A percentile compares a stretch with the other conserved stretches of the same genome.
Evolutionary conservation across 2,888 invertebrate genomes (phyloP).

Genomic region (Orthosia incerta): DNA sequence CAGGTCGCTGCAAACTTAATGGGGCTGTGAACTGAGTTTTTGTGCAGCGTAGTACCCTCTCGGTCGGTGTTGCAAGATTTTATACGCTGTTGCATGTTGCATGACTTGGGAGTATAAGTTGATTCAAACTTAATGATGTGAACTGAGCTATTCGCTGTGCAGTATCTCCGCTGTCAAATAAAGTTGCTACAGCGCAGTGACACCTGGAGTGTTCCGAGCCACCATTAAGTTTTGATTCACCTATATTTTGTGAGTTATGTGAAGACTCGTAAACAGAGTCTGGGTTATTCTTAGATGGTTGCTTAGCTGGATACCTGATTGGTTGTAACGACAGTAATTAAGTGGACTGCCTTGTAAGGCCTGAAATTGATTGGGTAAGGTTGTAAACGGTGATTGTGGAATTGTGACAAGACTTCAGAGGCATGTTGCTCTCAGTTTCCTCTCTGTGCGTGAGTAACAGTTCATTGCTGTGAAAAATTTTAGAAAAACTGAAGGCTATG

Average conservation of each 20-base stretch:
- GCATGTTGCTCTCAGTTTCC: not conserved
- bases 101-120: too few relatives aligned
- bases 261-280: conserved; percentile 47
- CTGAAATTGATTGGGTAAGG: conserved; percentile 1
- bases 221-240: not conserved
- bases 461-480: not conserved
- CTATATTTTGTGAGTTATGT: conserved; percentile 16
- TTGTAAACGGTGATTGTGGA: conserved; percentile 15
- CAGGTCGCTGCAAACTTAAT: not conserved
- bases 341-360: conserved; percentile 36
- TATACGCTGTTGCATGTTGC: too few relatives aligned
- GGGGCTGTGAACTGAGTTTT: not conserved
- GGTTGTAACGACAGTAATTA: conserved; percentile 17
- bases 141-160: too few relatives aligned
- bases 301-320: conserved; percentile 14
- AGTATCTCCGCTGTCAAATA: too few relatives aligned
- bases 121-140: too few relatives aligned
- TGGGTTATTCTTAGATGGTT: conserved; percentile 46
- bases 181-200: not conserved
- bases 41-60: too few relatives aligned
- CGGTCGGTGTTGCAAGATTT: too few relatives aligned
- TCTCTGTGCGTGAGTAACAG: not conserved
- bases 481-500: not conserved
- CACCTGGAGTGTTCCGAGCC: not conserved
- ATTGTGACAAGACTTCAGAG: conserved; percentile 18